Evolutionary conservation across 2,797 vertebrate genomes (phyloP).

Genomic region (Lagodon rhomboides): DNA sequence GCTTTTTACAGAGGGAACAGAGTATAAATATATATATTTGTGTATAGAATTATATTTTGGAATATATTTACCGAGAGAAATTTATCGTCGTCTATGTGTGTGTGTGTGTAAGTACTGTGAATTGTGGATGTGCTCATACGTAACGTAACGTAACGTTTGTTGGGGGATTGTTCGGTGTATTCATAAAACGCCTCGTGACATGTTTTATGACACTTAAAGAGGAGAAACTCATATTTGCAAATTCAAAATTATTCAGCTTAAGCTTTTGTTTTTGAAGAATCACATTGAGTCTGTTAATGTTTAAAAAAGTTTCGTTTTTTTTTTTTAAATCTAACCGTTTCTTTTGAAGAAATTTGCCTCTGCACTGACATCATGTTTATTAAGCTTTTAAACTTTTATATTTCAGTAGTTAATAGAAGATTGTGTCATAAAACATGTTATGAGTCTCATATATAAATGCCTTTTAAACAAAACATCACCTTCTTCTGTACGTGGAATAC

Average conservation of each 20-base stretch:
- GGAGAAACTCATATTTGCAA: background rate
- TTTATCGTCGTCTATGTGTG: conserved; percentile 85
- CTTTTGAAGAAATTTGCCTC: no score
- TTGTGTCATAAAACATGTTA: conserved; percentile 40
- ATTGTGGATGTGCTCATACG: conserved; percentile 80
- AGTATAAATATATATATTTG: conserved; percentile 94
- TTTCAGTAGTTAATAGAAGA: background rate
- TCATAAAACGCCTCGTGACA: conserved; percentile 1
- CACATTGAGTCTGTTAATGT: background rate
- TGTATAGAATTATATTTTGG: conserved; percentile 96
- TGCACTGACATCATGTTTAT: conserved; percentile 8
- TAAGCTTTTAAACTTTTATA: background rate
- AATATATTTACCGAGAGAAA: conserved; percentile 92
- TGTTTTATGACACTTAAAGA: conserved; percentile 34
- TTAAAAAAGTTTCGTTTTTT: no score
- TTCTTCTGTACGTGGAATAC: conserved; percentile 17
- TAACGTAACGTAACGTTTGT: conserved; percentile 31
- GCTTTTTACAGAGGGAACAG: conserved; percentile 95
- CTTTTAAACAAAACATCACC: conserved; percentile 3
- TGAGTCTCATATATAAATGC: background rate
- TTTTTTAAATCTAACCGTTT: no score
- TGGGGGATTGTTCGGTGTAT: conserved; percentile 31
- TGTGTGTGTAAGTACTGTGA: conserved; percentile 92
- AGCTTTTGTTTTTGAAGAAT: background rate
- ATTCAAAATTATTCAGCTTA: background rate